Evolutionary conservation across 1,140 invertebrate species (phyloP), one percentile per base, ranked within the genome.

Genomic region (Drosophila subpulchrella): DNA sequence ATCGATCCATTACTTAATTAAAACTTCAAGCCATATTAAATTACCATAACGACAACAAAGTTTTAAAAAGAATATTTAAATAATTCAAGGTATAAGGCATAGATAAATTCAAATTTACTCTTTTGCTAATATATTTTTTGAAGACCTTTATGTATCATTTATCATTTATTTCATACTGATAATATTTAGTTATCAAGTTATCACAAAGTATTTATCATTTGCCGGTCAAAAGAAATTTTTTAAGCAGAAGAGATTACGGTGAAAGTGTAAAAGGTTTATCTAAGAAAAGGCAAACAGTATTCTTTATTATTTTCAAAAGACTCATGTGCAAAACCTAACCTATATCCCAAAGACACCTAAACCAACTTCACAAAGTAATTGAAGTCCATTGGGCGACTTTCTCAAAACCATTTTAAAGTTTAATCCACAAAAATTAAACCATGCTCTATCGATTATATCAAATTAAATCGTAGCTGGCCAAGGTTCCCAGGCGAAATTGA

Each of bases 401-500:
- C 61, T 67, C 17, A 27, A 8, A 27, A 34, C 15, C 20, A 38
- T 38, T 59, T 38, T 17, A 38, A n/a, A 24, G 17, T 32, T 1
- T 30, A 15, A 27, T 6, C n/a, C 56, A 65, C 11, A 13, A 38
- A 42, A 3, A 6, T 20, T 46, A 20, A 20, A 12, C 5, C n/a
- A 36, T 12, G 7, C 15, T 10, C 11, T 27, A 62, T 63, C 38
- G 30, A 24, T 24, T 50, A 42, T 24, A 44, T 44, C 20, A 32
- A 68, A 66, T 53, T 30, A 46, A 53, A 17, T 15, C 50, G 10
- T 7, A 27, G 7, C 42, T 13, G 12, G 8, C 24, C 13, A 20
- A 53, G 32, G 32, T 66, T 68, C 65, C 47, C 65, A 68, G 32
- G 17, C 61, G 3, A 46, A 68, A 67, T 67, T 65, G 36, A 66